These are phyloP conservation scores for Beris morrisii DNA, from an alignment of 2,888 invertebrate genomes.

Conservation along the genomic window DNA sequence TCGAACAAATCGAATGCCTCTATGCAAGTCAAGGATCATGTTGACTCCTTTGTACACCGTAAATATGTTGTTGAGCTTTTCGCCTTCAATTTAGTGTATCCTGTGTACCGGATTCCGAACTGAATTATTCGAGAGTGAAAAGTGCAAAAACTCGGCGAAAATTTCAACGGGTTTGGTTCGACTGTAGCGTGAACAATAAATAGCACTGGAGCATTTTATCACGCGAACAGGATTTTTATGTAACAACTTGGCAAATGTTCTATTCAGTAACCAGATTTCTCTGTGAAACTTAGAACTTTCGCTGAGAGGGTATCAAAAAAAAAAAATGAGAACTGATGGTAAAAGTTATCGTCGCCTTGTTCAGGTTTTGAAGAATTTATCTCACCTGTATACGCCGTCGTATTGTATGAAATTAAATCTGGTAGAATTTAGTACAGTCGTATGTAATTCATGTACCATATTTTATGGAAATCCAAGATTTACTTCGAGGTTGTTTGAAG, in stretches of 20 bases:
- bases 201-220: slow-evolving; percentile 6
- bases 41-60: slow-evolving; percentile 27
- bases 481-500: too few relatives aligned
- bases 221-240: slow-evolving; percentile 14
- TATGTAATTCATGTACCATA: too few relatives aligned
- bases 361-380: too few relatives aligned
- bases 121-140: neutral
- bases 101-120: neutral
- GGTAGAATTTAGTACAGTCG: too few relatives aligned
- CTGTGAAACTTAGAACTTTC: too few relatives aligned
- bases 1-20: slow-evolving; percentile 22
- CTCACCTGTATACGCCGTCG: too few relatives aligned
- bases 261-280: neutral
- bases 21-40: slow-evolving; percentile 31
- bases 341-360: too few relatives aligned
- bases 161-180: slow-evolving; percentile 1
- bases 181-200: slow-evolving; percentile 13
- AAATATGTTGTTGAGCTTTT: slow-evolving; percentile 26
- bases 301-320: too few relatives aligned
- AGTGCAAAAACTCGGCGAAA: neutral
- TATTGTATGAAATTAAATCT: too few relatives aligned
- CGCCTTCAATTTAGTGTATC: slow-evolving; percentile 4
- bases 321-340: too few relatives aligned
- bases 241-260: slow-evolving; percentile 11
- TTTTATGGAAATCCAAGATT: too few relatives aligned